Percentiles rank a stretch among this genome's conserved stretches.
Conservation (phyloP, 2,113 vertebrate genomes). For the Scatophagus argus region DNA sequence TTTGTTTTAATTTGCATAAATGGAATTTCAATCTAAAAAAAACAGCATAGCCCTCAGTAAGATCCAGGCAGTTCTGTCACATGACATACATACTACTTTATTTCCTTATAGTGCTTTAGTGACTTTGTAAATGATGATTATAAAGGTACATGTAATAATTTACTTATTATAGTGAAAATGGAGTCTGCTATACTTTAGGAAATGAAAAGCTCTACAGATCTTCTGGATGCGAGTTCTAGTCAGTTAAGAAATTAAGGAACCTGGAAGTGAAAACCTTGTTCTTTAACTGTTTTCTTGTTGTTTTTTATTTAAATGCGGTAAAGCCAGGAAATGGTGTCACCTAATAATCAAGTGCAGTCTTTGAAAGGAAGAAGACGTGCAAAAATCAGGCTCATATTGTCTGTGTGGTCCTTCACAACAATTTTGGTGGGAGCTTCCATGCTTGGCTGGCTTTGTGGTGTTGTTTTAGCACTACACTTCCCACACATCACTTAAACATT, state of each 20-base stretch:
- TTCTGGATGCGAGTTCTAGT: no score
- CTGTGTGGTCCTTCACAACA: conserved; percentile 2
- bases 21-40: neutral
- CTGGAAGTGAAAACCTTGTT: neutral
- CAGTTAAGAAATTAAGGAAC: neutral
- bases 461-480: conserved; percentile 38
- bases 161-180: neutral
- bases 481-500: conserved; percentile 21
- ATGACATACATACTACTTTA: no score
- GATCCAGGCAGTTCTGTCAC: neutral
- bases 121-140: neutral
- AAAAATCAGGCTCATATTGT: neutral
- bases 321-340: conserved; percentile 7
- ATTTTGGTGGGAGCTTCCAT: conserved; percentile 8
- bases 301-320: neutral
- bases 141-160: neutral
- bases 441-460: conserved; percentile 22
- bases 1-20: conserved; percentile 2
- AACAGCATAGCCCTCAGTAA: neutral
- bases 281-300: neutral
- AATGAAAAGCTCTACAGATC: neutral
- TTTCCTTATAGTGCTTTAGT: no score
- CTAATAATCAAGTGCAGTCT: neutral
- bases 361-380: neutral
- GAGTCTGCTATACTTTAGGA: neutral